phyloP scores from a whole-genome alignment of 2,888 invertebrate genomes.

The Zelleria hepariella region DNA sequence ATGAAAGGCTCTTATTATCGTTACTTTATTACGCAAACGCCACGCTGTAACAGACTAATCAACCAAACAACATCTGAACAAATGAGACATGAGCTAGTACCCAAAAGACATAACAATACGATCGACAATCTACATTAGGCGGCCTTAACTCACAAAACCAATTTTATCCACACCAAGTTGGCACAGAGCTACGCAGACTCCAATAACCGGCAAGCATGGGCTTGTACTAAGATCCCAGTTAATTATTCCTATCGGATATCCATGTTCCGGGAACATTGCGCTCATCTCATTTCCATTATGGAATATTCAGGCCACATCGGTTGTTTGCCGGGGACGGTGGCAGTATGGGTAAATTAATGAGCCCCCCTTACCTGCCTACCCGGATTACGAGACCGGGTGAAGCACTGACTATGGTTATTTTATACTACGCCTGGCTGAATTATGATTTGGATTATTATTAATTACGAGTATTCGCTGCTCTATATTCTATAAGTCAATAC shows the following conservation, averaged over 20 bases:
- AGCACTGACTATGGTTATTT: neutral
- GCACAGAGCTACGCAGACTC: neutral
- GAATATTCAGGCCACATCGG: constrained; percentile 4
- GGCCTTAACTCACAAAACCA: neutral
- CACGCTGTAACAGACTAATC: too few species aligned
- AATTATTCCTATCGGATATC: constrained; percentile 4
- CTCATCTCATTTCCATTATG: constrained; percentile 7
- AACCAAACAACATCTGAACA: too few species aligned
- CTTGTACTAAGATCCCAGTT: neutral
- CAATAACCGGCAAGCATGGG: neutral
- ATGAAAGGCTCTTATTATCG: too few species aligned
- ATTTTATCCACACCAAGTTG: neutral
- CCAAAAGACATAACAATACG: neutral
- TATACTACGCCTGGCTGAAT: neutral
- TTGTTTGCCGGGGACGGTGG: neutral
- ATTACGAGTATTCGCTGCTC: neutral
- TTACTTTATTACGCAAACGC: too few species aligned
- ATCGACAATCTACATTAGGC: neutral
- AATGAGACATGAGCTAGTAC: too few species aligned
- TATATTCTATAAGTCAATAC: too few species aligned
- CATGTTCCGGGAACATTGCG: neutral
- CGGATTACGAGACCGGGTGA: neutral
- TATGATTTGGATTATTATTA: neutral
- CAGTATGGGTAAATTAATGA: neutral
- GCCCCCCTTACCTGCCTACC: neutral